Base-by-base conservation (phyloP, 2,113 vertebrate species). In the Tympanuchus pallidicinctus region DNA sequence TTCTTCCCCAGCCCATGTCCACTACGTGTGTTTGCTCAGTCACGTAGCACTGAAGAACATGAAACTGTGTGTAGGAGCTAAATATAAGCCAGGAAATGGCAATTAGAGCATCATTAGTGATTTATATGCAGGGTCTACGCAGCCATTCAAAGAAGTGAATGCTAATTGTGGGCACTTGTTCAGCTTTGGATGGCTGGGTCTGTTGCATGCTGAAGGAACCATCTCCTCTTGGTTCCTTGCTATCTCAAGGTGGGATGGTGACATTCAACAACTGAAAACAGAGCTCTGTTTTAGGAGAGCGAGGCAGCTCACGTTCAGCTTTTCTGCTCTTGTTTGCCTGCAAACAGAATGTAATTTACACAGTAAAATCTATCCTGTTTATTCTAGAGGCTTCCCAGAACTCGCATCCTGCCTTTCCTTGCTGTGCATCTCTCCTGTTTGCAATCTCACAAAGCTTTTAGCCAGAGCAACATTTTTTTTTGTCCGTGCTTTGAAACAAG, bases 391-490 rank as follows among this genome's bases (percentile, higher is more conserved):
- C 19, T 79, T 78, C 52, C 30, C 52, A 30, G 32, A 79, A 52
- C 19, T 85, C 42, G 3, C 9, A 18, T 71, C n/a, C 50, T 48
- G 11, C 30, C 18, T 79, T 71, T 11, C 19, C 11, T 56, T 71
- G 22, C 28, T 40, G 0, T 42, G 6, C 3, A 4, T 45, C 18
- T 80, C 22, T 54, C 1, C 61, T 36, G 0, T 57, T 57, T 64
- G 60, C 65, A 34, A 19, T 34, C 60, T 32, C 74, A 63, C 84
- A 84, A 72, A 4, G 8, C 59, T 73, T 88, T 91, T 57, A 90
- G 60, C 78, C 88, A 81, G 92, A 97, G 71, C 42, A 56, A 5
- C 64, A n/a, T 16, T 60, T 43, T 43, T 42, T 78, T 85, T 86
- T 81, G 36, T 67, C 92, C 21, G 2, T 83, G 45, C 84, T 94